phyloP scores from a whole-genome alignment of 2,888 invertebrate genomes.

The Brachyopa scutellaris region DNA sequence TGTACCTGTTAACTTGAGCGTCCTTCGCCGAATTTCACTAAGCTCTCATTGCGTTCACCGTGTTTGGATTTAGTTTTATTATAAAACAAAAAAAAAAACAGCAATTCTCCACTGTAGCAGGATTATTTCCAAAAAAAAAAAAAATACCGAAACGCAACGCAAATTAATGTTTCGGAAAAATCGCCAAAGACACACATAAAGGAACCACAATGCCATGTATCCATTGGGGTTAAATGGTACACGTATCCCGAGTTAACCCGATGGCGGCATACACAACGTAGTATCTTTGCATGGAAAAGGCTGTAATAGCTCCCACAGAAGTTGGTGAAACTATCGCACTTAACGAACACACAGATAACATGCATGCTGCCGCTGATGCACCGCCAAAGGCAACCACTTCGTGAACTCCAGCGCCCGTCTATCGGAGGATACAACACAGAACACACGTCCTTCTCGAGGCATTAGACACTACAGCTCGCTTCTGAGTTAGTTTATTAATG shows the following conservation, averaged over 20 bases:
- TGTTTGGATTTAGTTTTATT: too few relatives aligned
- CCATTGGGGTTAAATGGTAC: conserved; percentile 48
- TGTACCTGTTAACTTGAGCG: too few relatives aligned
- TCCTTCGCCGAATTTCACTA: too few relatives aligned
- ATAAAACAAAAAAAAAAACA: too few relatives aligned
- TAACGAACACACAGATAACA: conserved; percentile 2
- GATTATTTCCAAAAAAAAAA: not conserved
- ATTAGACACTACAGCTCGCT: conserved; percentile 56
- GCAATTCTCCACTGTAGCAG: too few relatives aligned
- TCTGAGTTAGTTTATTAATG: conserved; percentile 67
- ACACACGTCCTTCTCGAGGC: conserved; percentile 41
- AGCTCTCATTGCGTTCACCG: too few relatives aligned
- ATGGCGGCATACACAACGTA: not conserved
- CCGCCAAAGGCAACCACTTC: conserved; percentile 36
- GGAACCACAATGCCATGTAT: conserved; percentile 48
- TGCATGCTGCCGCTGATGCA: conserved; percentile 15
- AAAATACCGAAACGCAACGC: too few relatives aligned
- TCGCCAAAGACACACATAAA: conserved; percentile 22
- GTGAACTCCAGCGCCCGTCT: conserved; percentile 14
- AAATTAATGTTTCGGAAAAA: conserved; percentile 41
- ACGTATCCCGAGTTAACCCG: conserved; percentile 42
- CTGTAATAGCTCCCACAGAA: conserved; percentile 17
- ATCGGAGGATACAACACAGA: conserved; percentile 22
- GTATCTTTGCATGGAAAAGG: not conserved
- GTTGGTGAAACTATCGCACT: conserved; percentile 37